Percentiles rank a stretch among this genome's conserved stretches.
These are phyloP conservation scores for Neostethus bicornis DNA, from an alignment of 2,797 vertebrate genomes.

Conservation along the genomic window DNA sequence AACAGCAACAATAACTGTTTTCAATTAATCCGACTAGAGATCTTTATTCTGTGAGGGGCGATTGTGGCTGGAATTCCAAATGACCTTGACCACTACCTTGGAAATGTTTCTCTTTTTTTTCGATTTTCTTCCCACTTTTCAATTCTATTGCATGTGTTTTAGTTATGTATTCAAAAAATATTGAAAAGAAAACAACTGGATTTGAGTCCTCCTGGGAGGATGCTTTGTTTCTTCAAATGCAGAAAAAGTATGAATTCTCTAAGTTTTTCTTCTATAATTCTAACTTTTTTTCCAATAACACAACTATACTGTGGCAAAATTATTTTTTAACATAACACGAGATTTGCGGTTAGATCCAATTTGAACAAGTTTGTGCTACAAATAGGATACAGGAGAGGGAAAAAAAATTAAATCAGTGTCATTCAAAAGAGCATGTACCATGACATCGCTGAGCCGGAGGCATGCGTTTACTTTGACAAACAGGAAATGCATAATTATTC, in stretches of 20 bases:
- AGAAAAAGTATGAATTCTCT: constrained; percentile 38
- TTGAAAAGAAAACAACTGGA: constrained; percentile 52
- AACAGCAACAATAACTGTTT: constrained; percentile 70
- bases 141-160: constrained; percentile 33
- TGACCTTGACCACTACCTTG: constrained; percentile 57
- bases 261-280: constrained; percentile 47
- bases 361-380: not conserved
- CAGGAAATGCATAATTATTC: constrained; percentile 36
- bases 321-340: constrained; percentile 17
- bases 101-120: constrained; percentile 29
- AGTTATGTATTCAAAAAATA: constrained; percentile 42
- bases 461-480: constrained; percentile 16
- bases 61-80: constrained; percentile 53
- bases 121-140: constrained; percentile 53
- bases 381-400: not conserved
- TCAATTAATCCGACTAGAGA: constrained; percentile 72
- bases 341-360: not conserved
- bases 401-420: constrained; percentile 8
- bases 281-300: constrained; percentile 47
- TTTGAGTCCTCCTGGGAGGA: constrained; percentile 57
- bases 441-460: constrained; percentile 4
- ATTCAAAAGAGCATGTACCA: constrained; percentile 10
- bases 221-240: constrained; percentile 48
- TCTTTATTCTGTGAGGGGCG: constrained; percentile 66
- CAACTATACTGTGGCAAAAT: constrained; percentile 15